Percentiles rank a stretch among this genome's conserved stretches.
These are phyloP conservation scores for Bombus sibiricus DNA, from an alignment of 1,140 invertebrate genomes.

Conservation along the genomic window DNA sequence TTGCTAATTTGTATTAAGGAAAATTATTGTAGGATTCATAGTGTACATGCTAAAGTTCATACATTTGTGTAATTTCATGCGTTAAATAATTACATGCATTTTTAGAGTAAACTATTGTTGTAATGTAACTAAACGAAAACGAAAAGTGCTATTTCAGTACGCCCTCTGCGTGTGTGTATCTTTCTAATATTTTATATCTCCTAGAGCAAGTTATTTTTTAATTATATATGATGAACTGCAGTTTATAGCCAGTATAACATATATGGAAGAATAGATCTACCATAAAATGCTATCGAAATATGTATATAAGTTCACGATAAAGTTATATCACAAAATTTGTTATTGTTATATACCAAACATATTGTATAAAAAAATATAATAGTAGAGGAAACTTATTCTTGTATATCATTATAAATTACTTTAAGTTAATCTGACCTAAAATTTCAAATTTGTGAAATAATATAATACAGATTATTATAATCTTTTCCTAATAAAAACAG, in stretches of 20 bases:
- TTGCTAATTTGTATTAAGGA: background rate
- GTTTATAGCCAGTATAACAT: background rate
- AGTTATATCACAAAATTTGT: background rate
- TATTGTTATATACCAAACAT: background rate
- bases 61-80: background rate
- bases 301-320: background rate
- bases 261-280: background rate
- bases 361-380: background rate
- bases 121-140: background rate
- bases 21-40: background rate
- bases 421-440: background rate
- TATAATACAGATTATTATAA: background rate
- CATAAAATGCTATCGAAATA: constrained; percentile 47
- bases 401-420: background rate
- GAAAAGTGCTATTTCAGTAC: background rate
- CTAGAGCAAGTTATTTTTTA: constrained; percentile 1
- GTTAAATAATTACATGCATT: constrained; percentile 13
- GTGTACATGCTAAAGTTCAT: background rate
- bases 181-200: background rate
- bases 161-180: background rate
- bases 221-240: background rate
- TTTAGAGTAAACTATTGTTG: background rate
- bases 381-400: background rate
- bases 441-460: background rate
- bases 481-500: background rate